Percentiles rank a stretch among this genome's conserved stretches.
Conservation (phyloP, 1,140 invertebrate species). For the Bombus turneri region DNA sequence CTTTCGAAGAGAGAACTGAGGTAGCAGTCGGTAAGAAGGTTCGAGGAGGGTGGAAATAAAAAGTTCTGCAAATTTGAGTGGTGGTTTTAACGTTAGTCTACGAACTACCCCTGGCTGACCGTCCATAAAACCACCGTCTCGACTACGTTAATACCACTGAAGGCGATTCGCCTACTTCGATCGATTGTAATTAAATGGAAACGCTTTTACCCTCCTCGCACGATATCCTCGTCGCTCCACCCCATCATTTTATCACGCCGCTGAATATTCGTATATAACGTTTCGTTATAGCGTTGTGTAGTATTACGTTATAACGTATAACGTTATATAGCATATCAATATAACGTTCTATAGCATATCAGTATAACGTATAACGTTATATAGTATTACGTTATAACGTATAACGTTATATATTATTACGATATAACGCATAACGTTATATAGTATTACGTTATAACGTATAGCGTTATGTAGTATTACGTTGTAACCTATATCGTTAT, state of each 20-base stretch:
- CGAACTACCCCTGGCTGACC: constrained; percentile 56
- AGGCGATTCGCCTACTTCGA: constrained; percentile 55
- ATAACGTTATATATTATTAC: too few species aligned
- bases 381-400: too few species aligned
- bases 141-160: constrained; percentile 45
- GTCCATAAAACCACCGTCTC: constrained; percentile 58
- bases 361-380: too few species aligned
- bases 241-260: constrained; percentile 44
- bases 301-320: too few species aligned
- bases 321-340: too few species aligned
- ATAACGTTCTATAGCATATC: too few species aligned
- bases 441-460: too few species aligned
- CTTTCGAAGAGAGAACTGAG: constrained; percentile 20
- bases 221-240: constrained; percentile 19
- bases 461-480: too few species aligned
- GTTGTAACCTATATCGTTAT: too few species aligned
- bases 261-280: constrained; percentile 60
- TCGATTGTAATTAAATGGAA: constrained; percentile 69
- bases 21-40: constrained; percentile 23
- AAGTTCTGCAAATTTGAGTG: constrained; percentile 69
- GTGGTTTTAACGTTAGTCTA: constrained; percentile 62
- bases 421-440: too few species aligned
- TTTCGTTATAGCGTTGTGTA: too few species aligned
- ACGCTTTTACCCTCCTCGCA: constrained; percentile 55
- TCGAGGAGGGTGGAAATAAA: constrained; percentile 47